Base-by-base conservation (phyloP, 1,140 invertebrate genomes). In the Zaprionus camerounensis region DNA sequence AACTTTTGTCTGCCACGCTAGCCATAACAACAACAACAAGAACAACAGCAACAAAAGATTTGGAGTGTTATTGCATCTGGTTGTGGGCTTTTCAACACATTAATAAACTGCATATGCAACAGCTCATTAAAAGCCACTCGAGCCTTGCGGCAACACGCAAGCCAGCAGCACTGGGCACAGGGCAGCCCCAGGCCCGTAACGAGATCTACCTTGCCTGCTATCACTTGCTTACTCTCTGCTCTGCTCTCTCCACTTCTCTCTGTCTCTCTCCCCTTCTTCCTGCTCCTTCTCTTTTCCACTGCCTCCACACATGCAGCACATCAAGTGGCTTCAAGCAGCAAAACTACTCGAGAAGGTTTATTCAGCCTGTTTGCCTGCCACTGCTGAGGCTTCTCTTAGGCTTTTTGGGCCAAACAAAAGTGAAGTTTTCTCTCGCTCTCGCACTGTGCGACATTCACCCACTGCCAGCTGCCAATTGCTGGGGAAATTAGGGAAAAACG, bases 61-160 rank as follows among this genome's bases (percentile, higher is more conserved):
- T 46, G 20, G 13, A 24, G 22, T 51, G 46, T 36, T 59, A 28
- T 53, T 66, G 41, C 49, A 66, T 34, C 44, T 71, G 61, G 61
- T 46, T 75, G 46, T 46, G 61, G 64, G 71, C 71, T 86, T 85
- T 85, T 86, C 85, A 79, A 84, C 84, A 90, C 81, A 81, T 84
- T 76, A 90, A 88, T 88, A 88, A 88, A 88, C 84, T 88, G 84
- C 84, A 88, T 84, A 90, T 82, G 85, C 85, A 88, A 84, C 84
- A 88, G 84, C 84, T 88, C 84, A 88, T 88, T 88, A 88, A 90
- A 87, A 83, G 78, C 66, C 84, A 88, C 85, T 88, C 78, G 81
- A 87, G 73, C 68, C 71, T 68, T 68, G 71, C 49, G 75, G 71
- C 75, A 74, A 59, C 75, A 77, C 70, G 75, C 69, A 77, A 77